Percentiles rank a stretch among this genome's conserved stretches.
phyloP scores from a whole-genome alignment of 2,888 invertebrate species.

The Heliothis peltigera region DNA sequence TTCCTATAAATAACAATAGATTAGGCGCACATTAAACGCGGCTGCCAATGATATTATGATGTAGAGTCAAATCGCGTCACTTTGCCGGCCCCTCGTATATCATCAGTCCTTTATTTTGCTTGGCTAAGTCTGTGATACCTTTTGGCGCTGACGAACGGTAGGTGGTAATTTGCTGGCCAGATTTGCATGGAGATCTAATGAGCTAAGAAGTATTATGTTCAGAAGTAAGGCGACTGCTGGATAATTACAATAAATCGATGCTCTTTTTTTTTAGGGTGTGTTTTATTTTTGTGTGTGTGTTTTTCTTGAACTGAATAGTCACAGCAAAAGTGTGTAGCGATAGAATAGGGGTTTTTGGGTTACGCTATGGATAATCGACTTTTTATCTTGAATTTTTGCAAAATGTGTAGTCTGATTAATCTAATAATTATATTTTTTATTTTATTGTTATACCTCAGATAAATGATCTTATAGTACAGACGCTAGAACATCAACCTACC shows the following conservation, averaged over 20 bases:
- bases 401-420: too few relatives aligned
- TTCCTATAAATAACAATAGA: slow-evolving; percentile 74
- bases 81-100: slow-evolving; percentile 41
- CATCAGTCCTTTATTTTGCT: slow-evolving; percentile 56
- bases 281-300: too few relatives aligned
- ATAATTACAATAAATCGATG: neutral
- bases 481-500: too few relatives aligned
- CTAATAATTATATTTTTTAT: too few relatives aligned
- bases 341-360: too few relatives aligned
- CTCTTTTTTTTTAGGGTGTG: neutral
- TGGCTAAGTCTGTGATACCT: slow-evolving; percentile 57
- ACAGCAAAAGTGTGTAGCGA: too few relatives aligned
- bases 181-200: slow-evolving; percentile 25
- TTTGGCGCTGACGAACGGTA: slow-evolving; percentile 35
- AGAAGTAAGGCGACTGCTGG: neutral
- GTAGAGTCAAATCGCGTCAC: slow-evolving; percentile 57
- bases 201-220: slow-evolving; percentile 1
- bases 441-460: too few relatives aligned
- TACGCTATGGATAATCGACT: too few relatives aligned
- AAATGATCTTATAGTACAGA: too few relatives aligned
- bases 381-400: too few relatives aligned
- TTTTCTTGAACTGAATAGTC: too few relatives aligned
- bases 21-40: slow-evolving; percentile 68
- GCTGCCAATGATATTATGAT: slow-evolving; percentile 74
- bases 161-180: slow-evolving; percentile 43